A percentile compares a stretch with the other conserved stretches of the same genome.
Evolutionary conservation across 2,888 invertebrate genomes (phyloP).

Genomic region (Cheilosia vernalis): DNA sequence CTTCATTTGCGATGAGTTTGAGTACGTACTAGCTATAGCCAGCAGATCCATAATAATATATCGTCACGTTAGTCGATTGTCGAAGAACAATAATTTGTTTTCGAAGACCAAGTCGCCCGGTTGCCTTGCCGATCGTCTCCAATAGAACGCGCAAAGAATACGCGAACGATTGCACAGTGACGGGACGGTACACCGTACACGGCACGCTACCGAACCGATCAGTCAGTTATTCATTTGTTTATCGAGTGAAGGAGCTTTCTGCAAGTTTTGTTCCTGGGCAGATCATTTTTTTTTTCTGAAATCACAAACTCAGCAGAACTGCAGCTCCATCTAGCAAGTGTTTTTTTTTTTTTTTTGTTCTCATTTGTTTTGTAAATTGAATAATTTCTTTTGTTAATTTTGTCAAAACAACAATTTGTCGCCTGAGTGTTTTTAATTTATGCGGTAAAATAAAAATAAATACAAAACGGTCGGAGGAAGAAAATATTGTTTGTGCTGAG

Average conservation of each 20-base stretch:
- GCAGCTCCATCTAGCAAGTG: background rate
- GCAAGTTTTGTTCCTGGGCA: background rate
- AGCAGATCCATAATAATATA: constrained; percentile 64
- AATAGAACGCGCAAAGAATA: constrained; percentile 47
- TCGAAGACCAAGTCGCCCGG: constrained; percentile 56
- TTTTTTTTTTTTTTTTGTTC: constrained; percentile 13
- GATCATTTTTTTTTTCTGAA: constrained; percentile 4
- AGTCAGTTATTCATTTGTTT: constrained; percentile 67
- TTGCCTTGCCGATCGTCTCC: constrained; percentile 1
- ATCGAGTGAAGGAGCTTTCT: constrained; percentile 49
- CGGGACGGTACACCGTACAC: constrained; percentile 5
- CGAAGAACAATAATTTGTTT: constrained; percentile 71
- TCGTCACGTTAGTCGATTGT: constrained; percentile 57
- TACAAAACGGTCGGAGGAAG: constrained; percentile 5
- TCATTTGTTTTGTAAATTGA: background rate
- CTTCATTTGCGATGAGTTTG: constrained; percentile 44
- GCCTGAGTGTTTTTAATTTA: constrained; percentile 45
- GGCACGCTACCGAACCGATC: constrained; percentile 59
- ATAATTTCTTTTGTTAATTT: constrained; percentile 7
- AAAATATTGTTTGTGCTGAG: constrained; percentile 37
- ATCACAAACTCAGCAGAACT: constrained; percentile 6
- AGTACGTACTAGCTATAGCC: constrained; percentile 31
- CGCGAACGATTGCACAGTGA: constrained; percentile 30
- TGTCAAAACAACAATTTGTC: constrained; percentile 21
- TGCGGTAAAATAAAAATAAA: constrained; percentile 2